phyloP scores from a whole-genome alignment of 1,140 invertebrate genomes.

The Dreissena polymorpha region DNA sequence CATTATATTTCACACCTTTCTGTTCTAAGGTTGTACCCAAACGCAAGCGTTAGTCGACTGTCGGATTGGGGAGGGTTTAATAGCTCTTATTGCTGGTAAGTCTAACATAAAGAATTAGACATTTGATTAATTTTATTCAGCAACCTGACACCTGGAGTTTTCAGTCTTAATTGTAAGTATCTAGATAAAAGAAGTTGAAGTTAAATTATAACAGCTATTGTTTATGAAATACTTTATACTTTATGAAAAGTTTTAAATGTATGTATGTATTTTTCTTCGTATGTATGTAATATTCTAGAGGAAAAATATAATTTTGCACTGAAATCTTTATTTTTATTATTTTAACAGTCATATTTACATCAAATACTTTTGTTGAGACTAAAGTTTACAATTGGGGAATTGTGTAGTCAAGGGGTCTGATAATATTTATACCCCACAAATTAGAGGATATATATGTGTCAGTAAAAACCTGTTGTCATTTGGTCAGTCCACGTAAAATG shows the following conservation, averaged over 20 bases:
- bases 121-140: background rate
- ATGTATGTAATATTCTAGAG: no score
- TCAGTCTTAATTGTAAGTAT: background rate
- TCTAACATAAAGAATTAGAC: background rate
- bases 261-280: background rate
- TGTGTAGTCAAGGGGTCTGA: no score
- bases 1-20: background rate
- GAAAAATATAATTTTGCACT: no score
- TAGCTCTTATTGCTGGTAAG: conserved; percentile 87
- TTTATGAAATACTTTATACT: background rate
- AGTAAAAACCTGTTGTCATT: no score
- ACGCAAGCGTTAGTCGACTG: conserved; percentile 85
- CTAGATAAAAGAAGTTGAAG: background rate
- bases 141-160: background rate
- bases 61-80: conserved; percentile 88
- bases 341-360: no score
- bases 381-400: no score
- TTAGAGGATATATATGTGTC: no score
- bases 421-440: no score
- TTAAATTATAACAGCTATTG: background rate
- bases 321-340: no score
- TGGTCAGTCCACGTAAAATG: no score
- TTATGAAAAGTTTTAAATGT: background rate
- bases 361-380: no score
- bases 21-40: conserved; percentile 85